phyloP scores from a whole-genome alignment of 2,888 invertebrate genomes.

The Ornithoptera alexandrae region DNA sequence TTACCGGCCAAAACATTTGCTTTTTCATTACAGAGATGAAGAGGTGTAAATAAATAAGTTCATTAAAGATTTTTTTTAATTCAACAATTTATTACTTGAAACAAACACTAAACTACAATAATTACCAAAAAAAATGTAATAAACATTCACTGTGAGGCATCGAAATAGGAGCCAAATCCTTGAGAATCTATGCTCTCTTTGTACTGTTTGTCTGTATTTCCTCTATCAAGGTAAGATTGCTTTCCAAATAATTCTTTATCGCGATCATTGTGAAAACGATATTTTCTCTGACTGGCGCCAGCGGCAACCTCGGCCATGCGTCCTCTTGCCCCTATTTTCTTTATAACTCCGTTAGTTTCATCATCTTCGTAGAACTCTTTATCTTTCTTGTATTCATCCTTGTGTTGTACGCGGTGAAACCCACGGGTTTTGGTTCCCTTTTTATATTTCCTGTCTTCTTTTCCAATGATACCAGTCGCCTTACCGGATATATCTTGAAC shows the following conservation, averaged over 20 bases:
- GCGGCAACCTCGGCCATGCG: constrained; percentile 63
- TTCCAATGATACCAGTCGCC: constrained; percentile 62
- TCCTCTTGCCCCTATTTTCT: constrained; percentile 74
- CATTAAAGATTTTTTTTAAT: background rate
- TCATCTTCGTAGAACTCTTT: constrained; percentile 80
- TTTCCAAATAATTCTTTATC: constrained; percentile 69
- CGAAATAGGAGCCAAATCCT: constrained; percentile 62
- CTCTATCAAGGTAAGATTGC: constrained; percentile 73
- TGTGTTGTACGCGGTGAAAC: constrained; percentile 79
- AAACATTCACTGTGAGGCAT: constrained; percentile 17
- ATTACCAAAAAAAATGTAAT: background rate
- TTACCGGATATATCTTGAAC: constrained; percentile 61
- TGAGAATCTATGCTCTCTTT: constrained; percentile 70
- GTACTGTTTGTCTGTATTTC: constrained; percentile 71
- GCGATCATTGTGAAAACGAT: constrained; percentile 61
- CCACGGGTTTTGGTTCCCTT: constrained; percentile 80
- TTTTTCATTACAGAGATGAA: background rate
- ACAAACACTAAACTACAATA: background rate
- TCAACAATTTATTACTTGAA: background rate
- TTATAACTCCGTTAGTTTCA: constrained; percentile 73
- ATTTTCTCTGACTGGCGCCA: constrained; percentile 65
- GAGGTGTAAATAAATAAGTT: background rate
- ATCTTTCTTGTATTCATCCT: constrained; percentile 82
- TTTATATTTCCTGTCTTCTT: constrained; percentile 71
- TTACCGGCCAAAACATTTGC: background rate